phyloP scores from a whole-genome alignment of 2,113 vertebrate genomes.

The Gallinago undulata region DNA sequence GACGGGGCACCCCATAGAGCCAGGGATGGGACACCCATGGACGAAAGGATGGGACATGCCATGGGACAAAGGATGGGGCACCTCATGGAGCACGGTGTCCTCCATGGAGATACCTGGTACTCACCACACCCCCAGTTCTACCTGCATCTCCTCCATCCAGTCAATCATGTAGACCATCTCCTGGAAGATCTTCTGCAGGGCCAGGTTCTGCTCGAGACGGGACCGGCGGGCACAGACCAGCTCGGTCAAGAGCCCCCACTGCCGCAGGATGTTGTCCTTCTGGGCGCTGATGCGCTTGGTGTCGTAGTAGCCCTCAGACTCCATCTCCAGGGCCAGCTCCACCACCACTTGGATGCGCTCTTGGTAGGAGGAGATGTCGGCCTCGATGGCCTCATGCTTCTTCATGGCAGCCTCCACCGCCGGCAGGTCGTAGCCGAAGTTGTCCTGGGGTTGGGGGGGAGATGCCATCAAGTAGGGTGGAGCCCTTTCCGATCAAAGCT shows the following conservation, averaged over 20 bases:
- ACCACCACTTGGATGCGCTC: slow-evolving; percentile 90
- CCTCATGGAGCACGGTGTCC: too few species aligned
- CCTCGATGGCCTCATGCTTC: slow-evolving; percentile 96
- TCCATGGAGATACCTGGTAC: rapidly evolving
- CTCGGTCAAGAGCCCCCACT: slow-evolving; percentile 90
- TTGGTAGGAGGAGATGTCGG: slow-evolving; percentile 92
- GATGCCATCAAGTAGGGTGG: rapidly evolving
- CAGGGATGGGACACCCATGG: too few species aligned
- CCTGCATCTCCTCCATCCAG: slow-evolving; percentile 99
- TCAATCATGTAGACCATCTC: slow-evolving; percentile 99
- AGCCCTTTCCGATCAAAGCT: rapidly evolving
- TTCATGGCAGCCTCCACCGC: slow-evolving; percentile 97
- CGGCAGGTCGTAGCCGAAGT: slow-evolving; percentile 93
- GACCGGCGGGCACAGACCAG: slow-evolving; percentile 81
- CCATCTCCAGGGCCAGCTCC: slow-evolving; percentile 87
- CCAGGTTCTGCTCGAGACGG: slow-evolving; percentile 90
- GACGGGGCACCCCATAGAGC: too few species aligned
- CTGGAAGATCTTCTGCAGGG: slow-evolving; percentile 94
- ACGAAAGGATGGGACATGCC: too few species aligned
- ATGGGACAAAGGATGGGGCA: too few species aligned
- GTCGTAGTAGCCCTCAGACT: slow-evolving; percentile 89
- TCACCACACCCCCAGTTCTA: neutral
- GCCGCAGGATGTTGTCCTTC: slow-evolving; percentile 92
- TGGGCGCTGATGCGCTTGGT: slow-evolving; percentile 84
- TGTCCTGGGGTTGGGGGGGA: slow-evolving; percentile 77